phyloP scores from a whole-genome alignment of 2,888 invertebrate genomes.

The Drosophila antonietae region DNA sequence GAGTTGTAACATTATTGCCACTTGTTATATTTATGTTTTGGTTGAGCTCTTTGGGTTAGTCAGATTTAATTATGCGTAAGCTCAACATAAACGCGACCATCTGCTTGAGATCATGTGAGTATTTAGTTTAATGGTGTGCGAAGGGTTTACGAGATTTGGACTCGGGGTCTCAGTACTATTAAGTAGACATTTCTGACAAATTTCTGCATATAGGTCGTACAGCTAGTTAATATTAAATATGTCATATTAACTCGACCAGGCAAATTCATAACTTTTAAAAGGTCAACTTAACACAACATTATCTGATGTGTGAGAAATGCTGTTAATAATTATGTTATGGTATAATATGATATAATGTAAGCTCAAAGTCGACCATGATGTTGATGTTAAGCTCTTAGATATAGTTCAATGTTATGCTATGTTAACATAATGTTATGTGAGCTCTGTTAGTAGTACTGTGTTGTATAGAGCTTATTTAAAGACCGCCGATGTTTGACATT shows the following conservation, averaged over 20 bases:
- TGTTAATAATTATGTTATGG: neutral
- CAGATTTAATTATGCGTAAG: slow-evolving; percentile 51
- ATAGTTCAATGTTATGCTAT: too few species aligned
- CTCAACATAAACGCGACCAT: slow-evolving; percentile 39
- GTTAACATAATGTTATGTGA: neutral
- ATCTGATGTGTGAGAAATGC: neutral
- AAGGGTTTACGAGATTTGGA: slow-evolving; percentile 13
- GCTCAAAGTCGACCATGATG: neutral
- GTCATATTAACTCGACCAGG: neutral
- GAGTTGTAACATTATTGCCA: neutral
- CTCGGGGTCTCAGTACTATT: neutral
- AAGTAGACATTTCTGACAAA: slow-evolving; percentile 10
- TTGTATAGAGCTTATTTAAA: too few species aligned
- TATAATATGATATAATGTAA: neutral
- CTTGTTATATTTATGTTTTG: slow-evolving; percentile 11
- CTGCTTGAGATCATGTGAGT: slow-evolving; percentile 44
- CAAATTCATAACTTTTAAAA: neutral
- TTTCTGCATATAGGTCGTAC: slow-evolving; percentile 1
- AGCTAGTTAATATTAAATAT: slow-evolving; percentile 8
- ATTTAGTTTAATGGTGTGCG: slow-evolving; percentile 53
- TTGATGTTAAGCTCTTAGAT: neutral
- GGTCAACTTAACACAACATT: neutral
- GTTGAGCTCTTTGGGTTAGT: slow-evolving; percentile 21
- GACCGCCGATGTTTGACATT: neutral
- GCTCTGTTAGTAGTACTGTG: neutral